Evolutionary conservation across 2,888 invertebrate genomes (phyloP).

Genomic region (Andrena bicolor): DNA sequence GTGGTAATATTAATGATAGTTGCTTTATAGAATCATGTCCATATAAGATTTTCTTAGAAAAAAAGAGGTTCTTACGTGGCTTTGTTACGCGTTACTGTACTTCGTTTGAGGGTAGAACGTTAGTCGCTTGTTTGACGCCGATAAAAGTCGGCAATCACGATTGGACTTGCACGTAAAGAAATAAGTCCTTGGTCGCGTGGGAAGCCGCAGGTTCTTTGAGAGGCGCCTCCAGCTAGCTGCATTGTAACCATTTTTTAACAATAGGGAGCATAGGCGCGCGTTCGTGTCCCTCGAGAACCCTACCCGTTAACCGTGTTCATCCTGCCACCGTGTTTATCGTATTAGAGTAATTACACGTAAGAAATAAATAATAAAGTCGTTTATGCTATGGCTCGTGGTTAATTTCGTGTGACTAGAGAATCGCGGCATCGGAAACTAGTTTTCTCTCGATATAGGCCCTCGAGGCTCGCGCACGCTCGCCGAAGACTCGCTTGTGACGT

Average conservation of each 20-base stretch:
- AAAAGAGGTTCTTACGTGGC: conserved; percentile 34
- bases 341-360: conserved; percentile 31
- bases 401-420: conserved; percentile 75
- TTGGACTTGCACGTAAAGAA: conserved; percentile 39
- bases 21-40: conserved; percentile 57
- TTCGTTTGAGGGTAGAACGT: conserved; percentile 40
- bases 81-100: conserved; percentile 48
- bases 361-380: conserved; percentile 53
- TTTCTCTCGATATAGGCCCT: too few relatives aligned
- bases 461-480: too few relatives aligned
- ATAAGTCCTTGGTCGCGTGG: conserved; percentile 6
- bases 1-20: conserved; percentile 34
- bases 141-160: conserved; percentile 34
- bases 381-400: conserved; percentile 64
- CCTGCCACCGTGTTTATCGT: conserved; percentile 49
- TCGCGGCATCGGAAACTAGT: conserved; percentile 64
- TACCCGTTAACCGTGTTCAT: conserved; percentile 48
- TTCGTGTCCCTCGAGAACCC: conserved; percentile 23
- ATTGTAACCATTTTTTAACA: conserved; percentile 12
- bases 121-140: conserved; percentile 15
- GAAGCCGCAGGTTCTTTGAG: conserved; percentile 24
- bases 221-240: conserved; percentile 41
- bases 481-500: background rate
- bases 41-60: conserved; percentile 63
- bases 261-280: conserved; percentile 27